phyloP scores from a whole-genome alignment of 1,140 invertebrate species.

The Philopotamus ludificatus region DNA sequence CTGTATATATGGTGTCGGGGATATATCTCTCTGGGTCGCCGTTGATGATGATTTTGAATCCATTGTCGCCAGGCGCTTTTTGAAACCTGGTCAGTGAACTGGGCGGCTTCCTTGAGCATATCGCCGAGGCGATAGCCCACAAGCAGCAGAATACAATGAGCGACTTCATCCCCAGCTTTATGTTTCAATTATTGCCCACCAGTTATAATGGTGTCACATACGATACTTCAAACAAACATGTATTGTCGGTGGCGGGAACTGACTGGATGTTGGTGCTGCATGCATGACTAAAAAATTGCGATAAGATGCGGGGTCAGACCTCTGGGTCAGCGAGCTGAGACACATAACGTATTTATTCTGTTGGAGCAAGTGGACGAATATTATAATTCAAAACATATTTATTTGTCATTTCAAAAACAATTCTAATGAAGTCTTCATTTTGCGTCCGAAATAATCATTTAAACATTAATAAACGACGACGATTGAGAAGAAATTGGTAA shows the following conservation, averaged over 20 bases:
- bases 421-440: no score
- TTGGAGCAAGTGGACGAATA: no score
- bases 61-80: constrained; percentile 74
- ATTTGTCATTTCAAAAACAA: no score
- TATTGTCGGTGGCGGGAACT: not conserved
- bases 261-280: not conserved
- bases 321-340: constrained; percentile 17
- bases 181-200: not conserved
- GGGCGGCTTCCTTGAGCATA: constrained; percentile 44
- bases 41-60: constrained; percentile 73
- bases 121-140: constrained; percentile 43
- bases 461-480: no score
- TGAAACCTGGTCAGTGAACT: constrained; percentile 44
- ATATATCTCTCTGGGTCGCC: constrained; percentile 75
- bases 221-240: not conserved
- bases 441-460: no score
- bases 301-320: constrained; percentile 4
- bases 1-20: constrained; percentile 74
- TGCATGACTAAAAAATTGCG: not conserved
- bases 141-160: constrained; percentile 32
- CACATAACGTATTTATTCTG: no score
- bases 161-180: not conserved
- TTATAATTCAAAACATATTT: no score
- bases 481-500: no score
- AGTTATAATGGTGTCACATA: not conserved